Evolutionary conservation across 2,888 invertebrate genomes (phyloP), one percentile per base, ranked within the genome.

Genomic region (Phaonia tiefii): DNA sequence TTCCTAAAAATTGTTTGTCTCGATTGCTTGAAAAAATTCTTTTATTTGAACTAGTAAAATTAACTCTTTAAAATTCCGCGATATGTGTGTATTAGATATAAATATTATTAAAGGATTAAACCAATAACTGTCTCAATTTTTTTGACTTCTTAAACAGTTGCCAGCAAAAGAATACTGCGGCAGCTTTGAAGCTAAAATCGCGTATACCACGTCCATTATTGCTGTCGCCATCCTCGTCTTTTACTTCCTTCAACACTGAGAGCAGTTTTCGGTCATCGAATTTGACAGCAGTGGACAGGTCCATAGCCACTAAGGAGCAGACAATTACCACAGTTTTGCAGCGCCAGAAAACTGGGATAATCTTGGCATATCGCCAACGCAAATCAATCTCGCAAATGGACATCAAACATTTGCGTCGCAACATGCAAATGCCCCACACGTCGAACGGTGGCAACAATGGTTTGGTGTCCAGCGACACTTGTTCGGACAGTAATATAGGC

Each of bases 341-440:
- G 22, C 86, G 87, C 0, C 87, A 87, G 37, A 84, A 83, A 26
- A 84, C 87, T 0, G 82, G 84, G 1, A 75, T 86, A n/a, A 85
- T 87, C 49, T 71, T 88, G 8, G 86, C 85, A 31, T 88, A 85
- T 69, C 86, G 83, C 0, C 84, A 86, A 4, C 84, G 87, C 13
- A 90, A 89, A 54, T 89, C 90, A 0, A 72, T 86, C 0, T 89
- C 90, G 0, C 89, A 89, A 83, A 89, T 89, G 86, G 90, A 90
- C 71, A 86, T 90, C 31, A 87, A 86, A 72, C 86, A 86, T 15
- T 84, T 86, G 0, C 85, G 87, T 3, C 87, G 88, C 26, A 85
- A 84, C 0, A 84, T 85, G 8, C 84, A 83, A 70, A 84, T 85
- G 65, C 51, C 85, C 70, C 13, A 49, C 25, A 22, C 77, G 13